These are phyloP conservation scores for Himalopsyche tibetana DNA, from an alignment of 2,888 invertebrate genomes.

Conservation along the genomic window DNA sequence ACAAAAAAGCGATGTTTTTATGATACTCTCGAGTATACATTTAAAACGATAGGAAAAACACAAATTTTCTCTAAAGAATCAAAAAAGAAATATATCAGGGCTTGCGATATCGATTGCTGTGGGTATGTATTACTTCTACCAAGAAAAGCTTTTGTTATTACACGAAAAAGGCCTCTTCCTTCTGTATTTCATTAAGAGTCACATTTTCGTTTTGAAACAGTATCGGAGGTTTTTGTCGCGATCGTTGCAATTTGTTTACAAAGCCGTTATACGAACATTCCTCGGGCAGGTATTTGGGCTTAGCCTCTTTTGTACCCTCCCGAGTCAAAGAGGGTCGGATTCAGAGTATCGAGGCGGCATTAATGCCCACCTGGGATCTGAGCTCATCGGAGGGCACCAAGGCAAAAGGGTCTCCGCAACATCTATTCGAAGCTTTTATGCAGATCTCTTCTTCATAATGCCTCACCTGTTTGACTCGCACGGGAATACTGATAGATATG, in stretches of 20 bases:
- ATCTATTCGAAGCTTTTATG: conserved; percentile 17
- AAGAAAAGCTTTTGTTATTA: not conserved
- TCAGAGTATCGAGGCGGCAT: conserved; percentile 24
- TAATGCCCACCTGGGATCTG: conserved; percentile 30
- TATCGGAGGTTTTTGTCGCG: conserved; percentile 15
- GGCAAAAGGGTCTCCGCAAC: conserved; percentile 27
- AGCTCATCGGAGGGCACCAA: conserved; percentile 25
- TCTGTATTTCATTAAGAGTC: not conserved
- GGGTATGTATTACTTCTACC: too few species aligned
- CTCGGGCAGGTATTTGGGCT: conserved; percentile 5
- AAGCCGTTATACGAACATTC: conserved; percentile 2
- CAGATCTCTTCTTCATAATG: conserved; percentile 29
- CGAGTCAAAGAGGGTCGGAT: conserved; percentile 30
- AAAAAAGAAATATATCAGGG: too few species aligned
- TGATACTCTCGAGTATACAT: too few species aligned
- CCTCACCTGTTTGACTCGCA: conserved; percentile 22
- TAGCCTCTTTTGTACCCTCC: conserved; percentile 6
- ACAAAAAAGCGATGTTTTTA: too few species aligned
- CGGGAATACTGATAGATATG: conserved; percentile 20
- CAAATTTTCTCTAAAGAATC: too few species aligned
- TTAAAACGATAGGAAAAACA: too few species aligned
- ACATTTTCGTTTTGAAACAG: conserved; percentile 16
- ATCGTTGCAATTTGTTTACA: conserved; percentile 34
- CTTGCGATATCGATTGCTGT: too few species aligned
- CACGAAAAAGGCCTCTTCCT: not conserved